Conservation (phyloP, 2,113 vertebrate species). For the Leptosomus discolor region DNA sequence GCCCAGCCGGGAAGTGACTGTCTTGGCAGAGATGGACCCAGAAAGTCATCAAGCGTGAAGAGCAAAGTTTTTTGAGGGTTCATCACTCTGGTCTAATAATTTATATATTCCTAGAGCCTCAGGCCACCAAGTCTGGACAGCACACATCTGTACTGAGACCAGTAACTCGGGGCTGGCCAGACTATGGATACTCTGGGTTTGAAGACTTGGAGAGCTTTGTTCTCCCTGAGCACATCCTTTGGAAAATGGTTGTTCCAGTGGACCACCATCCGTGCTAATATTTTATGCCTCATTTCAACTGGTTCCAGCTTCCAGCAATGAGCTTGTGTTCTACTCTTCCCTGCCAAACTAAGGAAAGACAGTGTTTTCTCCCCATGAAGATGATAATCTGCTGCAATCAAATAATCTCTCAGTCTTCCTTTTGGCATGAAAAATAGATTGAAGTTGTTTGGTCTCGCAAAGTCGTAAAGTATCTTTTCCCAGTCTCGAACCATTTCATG, state of each 20-base stretch:
- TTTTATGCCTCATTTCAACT: not conserved
- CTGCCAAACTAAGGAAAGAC: not conserved
- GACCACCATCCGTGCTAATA: not conserved
- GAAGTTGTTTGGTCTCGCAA: not conserved
- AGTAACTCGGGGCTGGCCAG: not conserved
- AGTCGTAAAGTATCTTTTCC: not conserved
- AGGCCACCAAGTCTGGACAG: not conserved
- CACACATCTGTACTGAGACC: not conserved
- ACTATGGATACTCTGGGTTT: not conserved
- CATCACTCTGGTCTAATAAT: not conserved
- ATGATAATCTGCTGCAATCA: not conserved
- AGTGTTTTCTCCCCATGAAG: not conserved
- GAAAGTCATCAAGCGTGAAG: not conserved
- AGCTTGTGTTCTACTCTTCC: not conserved
- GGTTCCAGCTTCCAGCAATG: not conserved
- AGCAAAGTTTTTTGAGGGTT: not conserved
- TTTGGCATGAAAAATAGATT: not conserved
- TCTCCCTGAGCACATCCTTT: not conserved
- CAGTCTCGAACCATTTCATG: not conserved
- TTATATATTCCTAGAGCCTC: not conserved
- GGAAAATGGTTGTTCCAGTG: not conserved
- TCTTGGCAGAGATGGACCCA: not conserved
- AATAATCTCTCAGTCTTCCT: not conserved
- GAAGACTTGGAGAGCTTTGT: not conserved
- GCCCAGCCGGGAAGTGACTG: not conserved